Evolutionary conservation across 2,113 vertebrate genomes (phyloP), one percentile per base, ranked within the genome.

Genomic region (Scytalopus superciliaris): DNA sequence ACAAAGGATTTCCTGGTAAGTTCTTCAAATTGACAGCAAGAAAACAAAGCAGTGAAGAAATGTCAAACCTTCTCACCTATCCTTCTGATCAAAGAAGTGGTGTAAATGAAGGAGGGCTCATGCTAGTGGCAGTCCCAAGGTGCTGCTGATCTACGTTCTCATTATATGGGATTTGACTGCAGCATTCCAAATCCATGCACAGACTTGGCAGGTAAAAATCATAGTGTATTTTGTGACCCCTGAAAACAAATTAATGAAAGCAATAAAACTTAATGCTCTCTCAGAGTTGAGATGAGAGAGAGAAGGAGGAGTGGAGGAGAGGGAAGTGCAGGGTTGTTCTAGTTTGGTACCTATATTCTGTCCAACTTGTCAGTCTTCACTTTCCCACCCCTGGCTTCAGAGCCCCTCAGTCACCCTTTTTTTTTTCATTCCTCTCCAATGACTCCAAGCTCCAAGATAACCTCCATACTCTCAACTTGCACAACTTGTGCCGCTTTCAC

Each of bases 141-240:
- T 64, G 16, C 75, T 94, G 80, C 47, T 59, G n/a, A 19, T 60
- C 85, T 82, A 33, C 14, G 14, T 66, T 87, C 2, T 7, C 7
- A 31, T 42, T 7, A 89, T 93, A 12, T 27, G 23, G 9, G 24
- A 3, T 25, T 93, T 9, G 9, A 64, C 19, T 70, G 33, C 84
- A 53, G 33, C 56, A 74, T 92, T 94, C 59, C 70, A 91, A 40
- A 69, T 89, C 52, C 19, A 37, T 60, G 62, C 80, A 55, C 45
- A 80, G 50, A 82, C 56, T 70, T 94, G 50, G 68, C 76, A 90
- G 79, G 55, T 75, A 91, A 90, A 84, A 95, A 89, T 87, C 63
- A 75, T 24, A 60, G 31, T 24, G 45, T 70, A 68, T 68, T 92
- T 81, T 95, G 60, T 92, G 83, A 63, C 50, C 93, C 57, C 50